phyloP scores from a whole-genome alignment of 2,113 vertebrate species.

The Oxyura jamaicensis region DNA sequence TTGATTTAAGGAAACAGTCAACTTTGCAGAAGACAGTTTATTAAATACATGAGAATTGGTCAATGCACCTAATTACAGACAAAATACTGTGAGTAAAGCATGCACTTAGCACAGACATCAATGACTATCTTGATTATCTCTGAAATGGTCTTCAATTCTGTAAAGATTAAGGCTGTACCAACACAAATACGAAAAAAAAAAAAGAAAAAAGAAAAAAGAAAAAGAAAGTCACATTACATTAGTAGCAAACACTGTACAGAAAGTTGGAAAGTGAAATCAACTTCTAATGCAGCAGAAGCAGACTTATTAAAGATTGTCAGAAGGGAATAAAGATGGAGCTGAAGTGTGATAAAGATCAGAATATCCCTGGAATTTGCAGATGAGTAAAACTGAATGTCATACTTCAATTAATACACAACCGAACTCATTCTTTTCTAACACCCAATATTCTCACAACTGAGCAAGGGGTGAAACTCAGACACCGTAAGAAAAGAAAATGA shows the following conservation, averaged over 20 bases:
- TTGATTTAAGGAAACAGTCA: constrained; percentile 52
- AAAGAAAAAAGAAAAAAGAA: not conserved
- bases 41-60: constrained; percentile 59
- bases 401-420: constrained; percentile 2
- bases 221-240: constrained; percentile 36
- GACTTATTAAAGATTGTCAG: constrained; percentile 48
- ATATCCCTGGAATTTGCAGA: constrained; percentile 15
- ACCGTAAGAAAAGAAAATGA: too few species aligned
- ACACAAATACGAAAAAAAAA: constrained; percentile 26
- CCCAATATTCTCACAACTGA: constrained; percentile 15
- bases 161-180: constrained; percentile 64
- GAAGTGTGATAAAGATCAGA: constrained; percentile 32
- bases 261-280: constrained; percentile 49
- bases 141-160: constrained; percentile 51
- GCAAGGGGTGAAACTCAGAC: not conserved
- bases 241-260: constrained; percentile 54
- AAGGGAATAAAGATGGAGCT: constrained; percentile 48
- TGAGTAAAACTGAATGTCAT: constrained; percentile 29
- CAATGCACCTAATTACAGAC: constrained; percentile 61
- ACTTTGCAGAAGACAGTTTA: constrained; percentile 70
- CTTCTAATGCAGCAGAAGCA: constrained; percentile 52
- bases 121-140: constrained; percentile 44
- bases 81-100: constrained; percentile 70
- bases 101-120: constrained; percentile 58
- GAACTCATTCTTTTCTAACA: not conserved